These are phyloP conservation scores for Anseranas semipalmata DNA, from an alignment of 2,113 vertebrate species.

Conservation along the genomic window DNA sequence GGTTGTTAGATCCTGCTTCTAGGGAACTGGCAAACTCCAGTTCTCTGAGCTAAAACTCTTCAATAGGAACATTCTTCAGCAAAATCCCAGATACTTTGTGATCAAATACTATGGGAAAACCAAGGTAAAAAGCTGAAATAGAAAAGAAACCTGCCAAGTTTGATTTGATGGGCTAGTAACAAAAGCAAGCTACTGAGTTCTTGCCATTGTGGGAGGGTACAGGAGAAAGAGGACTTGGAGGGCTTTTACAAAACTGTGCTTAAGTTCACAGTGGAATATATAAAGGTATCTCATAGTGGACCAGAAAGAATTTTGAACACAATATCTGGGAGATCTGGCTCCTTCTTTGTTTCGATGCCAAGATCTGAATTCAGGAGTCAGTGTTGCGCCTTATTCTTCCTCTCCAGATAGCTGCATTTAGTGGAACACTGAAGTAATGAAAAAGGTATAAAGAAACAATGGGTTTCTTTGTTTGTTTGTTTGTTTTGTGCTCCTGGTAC, in stretches of 20 bases:
- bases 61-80: neutral
- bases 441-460: neutral
- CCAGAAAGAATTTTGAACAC: neutral
- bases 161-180: neutral
- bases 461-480: neutral
- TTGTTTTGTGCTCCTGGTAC: neutral
- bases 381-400: neutral
- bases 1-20: neutral
- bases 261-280: neutral
- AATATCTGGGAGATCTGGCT: neutral
- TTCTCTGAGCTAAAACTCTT: neutral
- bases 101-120: neutral
- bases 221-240: neutral
- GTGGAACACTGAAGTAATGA: neutral
- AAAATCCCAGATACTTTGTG: neutral
- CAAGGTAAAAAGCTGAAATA: neutral
- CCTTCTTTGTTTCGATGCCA: neutral
- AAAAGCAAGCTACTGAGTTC: neutral
- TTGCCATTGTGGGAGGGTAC: neutral
- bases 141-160: neutral
- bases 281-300: neutral
- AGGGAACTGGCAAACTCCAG: neutral
- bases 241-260: neutral
- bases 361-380: neutral
- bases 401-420: neutral